A percentile compares a stretch with the other conserved stretches of the same genome.
Evolutionary conservation across 2,888 invertebrate genomes (phyloP).

Genomic region (Athripsodes cinereus): DNA sequence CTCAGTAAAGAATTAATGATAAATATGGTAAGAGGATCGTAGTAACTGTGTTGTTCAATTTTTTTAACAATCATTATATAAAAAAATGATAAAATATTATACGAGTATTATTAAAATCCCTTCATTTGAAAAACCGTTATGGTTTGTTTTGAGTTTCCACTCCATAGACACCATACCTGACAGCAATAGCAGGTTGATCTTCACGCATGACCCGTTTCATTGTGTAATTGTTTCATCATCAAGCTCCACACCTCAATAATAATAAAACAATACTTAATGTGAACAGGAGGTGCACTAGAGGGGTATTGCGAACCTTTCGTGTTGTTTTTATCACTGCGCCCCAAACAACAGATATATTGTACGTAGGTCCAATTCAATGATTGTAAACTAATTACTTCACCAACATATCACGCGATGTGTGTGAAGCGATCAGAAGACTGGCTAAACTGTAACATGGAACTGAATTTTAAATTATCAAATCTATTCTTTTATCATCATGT

Average conservation of each 20-base stretch:
- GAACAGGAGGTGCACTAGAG: not conserved
- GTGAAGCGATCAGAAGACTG: not conserved
- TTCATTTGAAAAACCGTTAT: no score
- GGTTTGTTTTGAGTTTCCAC: no score
- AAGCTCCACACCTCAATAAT: not conserved
- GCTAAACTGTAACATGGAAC: not conserved
- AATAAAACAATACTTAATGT: not conserved
- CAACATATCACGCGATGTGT: not conserved
- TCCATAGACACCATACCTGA: no score
- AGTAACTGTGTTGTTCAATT: no score
- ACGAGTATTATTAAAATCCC: no score
- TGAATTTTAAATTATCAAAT: no score
- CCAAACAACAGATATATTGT: constrained; percentile 2
- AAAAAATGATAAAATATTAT: no score
- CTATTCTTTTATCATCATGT: no score
- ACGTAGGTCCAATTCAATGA: not conserved
- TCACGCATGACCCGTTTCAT: not conserved
- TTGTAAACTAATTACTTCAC: not conserved
- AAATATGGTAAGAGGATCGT: no score
- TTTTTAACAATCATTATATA: no score
- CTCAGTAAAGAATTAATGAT: no score
- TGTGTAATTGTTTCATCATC: not conserved
- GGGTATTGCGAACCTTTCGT: not conserved
- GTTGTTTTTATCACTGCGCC: constrained; percentile 4
- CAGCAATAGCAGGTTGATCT: constrained; percentile 1